Percentiles rank a stretch among this genome's conserved stretches.
Evolutionary conservation across 2,113 vertebrate genomes (phyloP).

Genomic region (Verasper variegatus): DNA sequence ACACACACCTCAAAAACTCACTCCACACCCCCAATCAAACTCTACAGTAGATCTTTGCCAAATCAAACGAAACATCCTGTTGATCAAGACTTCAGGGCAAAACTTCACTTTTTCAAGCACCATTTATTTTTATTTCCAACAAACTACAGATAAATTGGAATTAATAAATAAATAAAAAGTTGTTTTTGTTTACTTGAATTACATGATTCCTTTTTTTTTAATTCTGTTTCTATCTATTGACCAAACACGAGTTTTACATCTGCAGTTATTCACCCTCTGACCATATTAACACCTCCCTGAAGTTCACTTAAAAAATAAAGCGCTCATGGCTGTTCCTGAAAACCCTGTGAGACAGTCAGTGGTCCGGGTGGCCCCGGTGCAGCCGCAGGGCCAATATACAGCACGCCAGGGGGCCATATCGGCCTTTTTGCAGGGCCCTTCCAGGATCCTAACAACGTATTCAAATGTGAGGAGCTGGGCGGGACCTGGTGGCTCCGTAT

Average conservation of each 20-base stretch:
- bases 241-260: not conserved
- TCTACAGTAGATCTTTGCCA: not conserved
- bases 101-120: not conserved
- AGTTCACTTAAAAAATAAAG: not conserved
- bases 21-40: not conserved
- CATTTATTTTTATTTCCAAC: not conserved
- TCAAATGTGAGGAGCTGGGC: conserved; percentile 73
- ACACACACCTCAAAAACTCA: not conserved
- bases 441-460: conserved; percentile 69
- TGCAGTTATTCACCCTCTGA: not conserved
- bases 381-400: conserved; percentile 79
- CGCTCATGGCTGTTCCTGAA: not conserved
- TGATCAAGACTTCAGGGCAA: not conserved
- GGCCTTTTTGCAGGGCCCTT: conserved; percentile 74
- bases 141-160: not conserved
- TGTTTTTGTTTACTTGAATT: too few species aligned
- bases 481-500: conserved; percentile 72
- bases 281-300: not conserved
- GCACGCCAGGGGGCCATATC: conserved; percentile 86
- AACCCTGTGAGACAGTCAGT: not conserved
- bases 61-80: not conserved
- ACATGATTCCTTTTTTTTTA: too few species aligned
- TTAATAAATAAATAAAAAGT: too few species aligned
- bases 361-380: conserved; percentile 53
- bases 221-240: not conserved